Evolutionary conservation across 2,888 invertebrate species (phyloP).

Genomic region (Papilio gigon): DNA sequence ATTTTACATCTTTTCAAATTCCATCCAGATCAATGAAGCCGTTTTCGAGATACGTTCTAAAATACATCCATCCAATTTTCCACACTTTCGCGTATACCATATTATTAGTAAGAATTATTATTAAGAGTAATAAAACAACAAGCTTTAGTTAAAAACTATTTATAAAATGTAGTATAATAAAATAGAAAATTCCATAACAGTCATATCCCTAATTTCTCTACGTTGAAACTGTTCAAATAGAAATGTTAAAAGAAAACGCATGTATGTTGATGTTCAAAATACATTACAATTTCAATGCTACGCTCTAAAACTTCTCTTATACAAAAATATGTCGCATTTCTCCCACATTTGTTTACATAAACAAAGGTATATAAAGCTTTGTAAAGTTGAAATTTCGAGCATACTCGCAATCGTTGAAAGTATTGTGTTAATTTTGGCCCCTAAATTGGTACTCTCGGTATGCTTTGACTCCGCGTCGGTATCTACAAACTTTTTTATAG

Average conservation of each 20-base stretch:
- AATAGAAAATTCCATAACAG: too few relatives aligned
- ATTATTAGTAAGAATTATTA: too few relatives aligned
- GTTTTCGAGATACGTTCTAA: too few relatives aligned
- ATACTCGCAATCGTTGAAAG: constrained; percentile 64
- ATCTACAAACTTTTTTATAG: constrained; percentile 32
- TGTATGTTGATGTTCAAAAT: background rate
- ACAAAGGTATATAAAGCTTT: constrained; percentile 50
- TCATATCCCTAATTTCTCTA: too few relatives aligned
- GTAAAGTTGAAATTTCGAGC: constrained; percentile 59
- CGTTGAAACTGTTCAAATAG: too few relatives aligned
- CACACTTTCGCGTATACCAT: too few relatives aligned
- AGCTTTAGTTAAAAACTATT: too few relatives aligned
- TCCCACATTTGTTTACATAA: constrained; percentile 32
- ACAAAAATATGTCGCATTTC: constrained; percentile 47
- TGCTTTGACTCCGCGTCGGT: constrained; percentile 59
- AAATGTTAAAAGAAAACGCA: background rate
- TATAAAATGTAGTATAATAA: too few relatives aligned
- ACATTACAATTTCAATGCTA: background rate
- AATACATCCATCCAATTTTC: too few relatives aligned
- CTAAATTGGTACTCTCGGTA: constrained; percentile 55
- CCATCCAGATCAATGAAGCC: too few relatives aligned
- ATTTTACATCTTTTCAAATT: too few relatives aligned
- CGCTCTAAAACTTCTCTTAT: background rate
- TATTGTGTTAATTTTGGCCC: constrained; percentile 63
- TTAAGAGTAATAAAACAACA: too few relatives aligned